Conservation (phyloP, 1,140 invertebrate genomes). For the Camponotus vicinus region DNA sequence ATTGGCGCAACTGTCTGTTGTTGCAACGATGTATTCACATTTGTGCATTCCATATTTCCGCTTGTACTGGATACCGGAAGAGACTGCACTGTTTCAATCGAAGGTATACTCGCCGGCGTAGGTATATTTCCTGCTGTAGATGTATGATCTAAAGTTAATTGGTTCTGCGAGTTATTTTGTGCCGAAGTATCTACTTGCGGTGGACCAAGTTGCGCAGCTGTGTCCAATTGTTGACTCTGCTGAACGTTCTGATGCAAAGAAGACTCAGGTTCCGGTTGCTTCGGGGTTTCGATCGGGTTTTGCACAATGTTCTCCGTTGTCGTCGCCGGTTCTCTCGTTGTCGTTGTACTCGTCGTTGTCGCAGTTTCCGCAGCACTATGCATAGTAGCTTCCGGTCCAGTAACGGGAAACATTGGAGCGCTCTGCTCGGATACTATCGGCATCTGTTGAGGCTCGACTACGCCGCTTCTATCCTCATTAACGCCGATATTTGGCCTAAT, state of each 20-base stretch:
- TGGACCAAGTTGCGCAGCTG: slow-evolving; percentile 55
- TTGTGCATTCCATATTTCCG: slow-evolving; percentile 80
- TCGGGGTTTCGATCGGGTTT: slow-evolving; percentile 73
- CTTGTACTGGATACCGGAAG: slow-evolving; percentile 83
- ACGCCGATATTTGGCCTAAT: slow-evolving; percentile 78
- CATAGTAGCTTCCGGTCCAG: slow-evolving; percentile 78
- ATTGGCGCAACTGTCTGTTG: slow-evolving; percentile 67
- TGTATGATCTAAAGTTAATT: slow-evolving; percentile 76
- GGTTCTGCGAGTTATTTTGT: slow-evolving; percentile 77
- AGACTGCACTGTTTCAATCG: slow-evolving; percentile 82
- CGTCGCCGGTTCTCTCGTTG: slow-evolving; percentile 52
- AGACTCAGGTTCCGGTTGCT: slow-evolving; percentile 75
- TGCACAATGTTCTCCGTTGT: slow-evolving; percentile 74
- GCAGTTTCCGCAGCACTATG: slow-evolving; percentile 82
- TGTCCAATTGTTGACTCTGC: slow-evolving; percentile 56
- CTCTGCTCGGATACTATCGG: slow-evolving; percentile 78
- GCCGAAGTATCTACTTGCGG: slow-evolving; percentile 77
- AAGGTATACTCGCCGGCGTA: slow-evolving; percentile 65
- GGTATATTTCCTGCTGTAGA: slow-evolving; percentile 60
- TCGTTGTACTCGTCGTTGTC: slow-evolving; percentile 75
- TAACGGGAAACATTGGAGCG: slow-evolving; percentile 79
- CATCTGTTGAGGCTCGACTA: slow-evolving; percentile 77
- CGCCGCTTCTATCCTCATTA: slow-evolving; percentile 74
- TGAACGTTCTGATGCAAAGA: slow-evolving; percentile 73
- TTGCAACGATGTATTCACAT: slow-evolving; percentile 76